Evolutionary conservation across 2,888 invertebrate species (phyloP).

Genomic region (Griposia aprilina): DNA sequence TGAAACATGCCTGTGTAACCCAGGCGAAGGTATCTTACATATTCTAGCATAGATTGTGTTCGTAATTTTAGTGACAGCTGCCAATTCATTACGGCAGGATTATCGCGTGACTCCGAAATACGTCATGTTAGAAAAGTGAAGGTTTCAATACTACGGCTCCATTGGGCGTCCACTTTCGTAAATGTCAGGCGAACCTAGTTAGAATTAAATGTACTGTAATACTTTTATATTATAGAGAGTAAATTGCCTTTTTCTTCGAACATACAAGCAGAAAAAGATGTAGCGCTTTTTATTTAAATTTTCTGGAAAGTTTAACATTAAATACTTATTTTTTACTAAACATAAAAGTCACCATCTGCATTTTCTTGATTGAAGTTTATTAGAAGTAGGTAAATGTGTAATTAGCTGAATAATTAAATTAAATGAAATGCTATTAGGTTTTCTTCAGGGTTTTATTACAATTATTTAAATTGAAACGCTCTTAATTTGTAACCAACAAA

Average conservation of each 20-base stretch:
- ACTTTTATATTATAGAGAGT: slow-evolving; percentile 8
- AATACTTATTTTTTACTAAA: not conserved
- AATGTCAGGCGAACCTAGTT: slow-evolving; percentile 52
- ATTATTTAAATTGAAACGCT: not conserved
- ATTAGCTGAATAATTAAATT: not conserved
- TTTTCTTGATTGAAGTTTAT: not conserved
- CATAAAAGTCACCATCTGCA: not conserved
- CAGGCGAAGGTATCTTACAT: slow-evolving; percentile 29
- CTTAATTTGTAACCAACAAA: slow-evolving; percentile 2
- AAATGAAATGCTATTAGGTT: not conserved
- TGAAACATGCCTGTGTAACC: slow-evolving; percentile 6
- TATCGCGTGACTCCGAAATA: slow-evolving; percentile 68
- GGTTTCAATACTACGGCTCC: slow-evolving; percentile 50
- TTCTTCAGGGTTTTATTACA: not conserved
- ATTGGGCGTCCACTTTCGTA: slow-evolving; percentile 53
- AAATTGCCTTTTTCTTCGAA: slow-evolving; percentile 5
- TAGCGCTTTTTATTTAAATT: not conserved
- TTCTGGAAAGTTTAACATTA: not conserved
- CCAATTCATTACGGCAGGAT: slow-evolving; percentile 68
- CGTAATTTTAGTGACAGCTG: slow-evolving; percentile 69
- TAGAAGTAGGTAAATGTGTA: not conserved
- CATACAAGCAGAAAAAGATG: not conserved
- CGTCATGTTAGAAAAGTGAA: slow-evolving; percentile 57
- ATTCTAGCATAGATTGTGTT: slow-evolving; percentile 65
- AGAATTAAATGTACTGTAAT: slow-evolving; percentile 33